A percentile compares a stretch with the other conserved stretches of the same genome.
Conservation (phyloP, 1,140 invertebrate species). For the Orchestia grillus region DNA sequence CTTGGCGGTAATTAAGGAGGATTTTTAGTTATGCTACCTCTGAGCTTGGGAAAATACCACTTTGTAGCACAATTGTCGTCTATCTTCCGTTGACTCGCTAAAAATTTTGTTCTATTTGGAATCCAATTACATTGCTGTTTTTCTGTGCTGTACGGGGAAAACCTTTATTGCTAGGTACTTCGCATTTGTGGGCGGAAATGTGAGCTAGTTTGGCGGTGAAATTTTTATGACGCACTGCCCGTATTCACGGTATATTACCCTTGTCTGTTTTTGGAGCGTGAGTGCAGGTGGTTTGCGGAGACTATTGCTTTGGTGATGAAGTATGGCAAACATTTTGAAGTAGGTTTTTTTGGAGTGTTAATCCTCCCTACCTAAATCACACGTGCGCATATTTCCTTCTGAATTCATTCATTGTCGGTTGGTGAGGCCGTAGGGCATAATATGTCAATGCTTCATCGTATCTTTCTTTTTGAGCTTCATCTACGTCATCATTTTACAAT, state of each 20-base stretch:
- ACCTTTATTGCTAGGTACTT: neutral
- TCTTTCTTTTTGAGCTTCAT: conserved; percentile 9
- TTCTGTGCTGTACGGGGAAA: neutral
- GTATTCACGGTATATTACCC: neutral
- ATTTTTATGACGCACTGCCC: neutral
- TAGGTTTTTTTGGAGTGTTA: neutral
- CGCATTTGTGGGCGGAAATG: neutral
- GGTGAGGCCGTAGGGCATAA: neutral
- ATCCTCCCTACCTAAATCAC: neutral
- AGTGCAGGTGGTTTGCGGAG: neutral
- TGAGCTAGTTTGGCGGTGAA: neutral
- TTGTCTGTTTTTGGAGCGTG: neutral
- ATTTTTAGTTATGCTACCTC: neutral
- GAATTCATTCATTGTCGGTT: conserved; percentile 9
- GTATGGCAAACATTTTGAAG: neutral
- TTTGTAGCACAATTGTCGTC: neutral
- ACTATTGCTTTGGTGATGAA: neutral
- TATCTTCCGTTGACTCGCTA: neutral
- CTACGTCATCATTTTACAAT: neutral
- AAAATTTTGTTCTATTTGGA: neutral
- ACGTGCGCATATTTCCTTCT: neutral
- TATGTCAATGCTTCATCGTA: neutral
- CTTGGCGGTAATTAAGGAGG: neutral
- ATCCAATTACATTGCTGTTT: neutral
- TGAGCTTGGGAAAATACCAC: neutral